These are phyloP conservation scores for Sula dactylatra DNA, from an alignment of 2,113 vertebrate species.

Conservation along the genomic window DNA sequence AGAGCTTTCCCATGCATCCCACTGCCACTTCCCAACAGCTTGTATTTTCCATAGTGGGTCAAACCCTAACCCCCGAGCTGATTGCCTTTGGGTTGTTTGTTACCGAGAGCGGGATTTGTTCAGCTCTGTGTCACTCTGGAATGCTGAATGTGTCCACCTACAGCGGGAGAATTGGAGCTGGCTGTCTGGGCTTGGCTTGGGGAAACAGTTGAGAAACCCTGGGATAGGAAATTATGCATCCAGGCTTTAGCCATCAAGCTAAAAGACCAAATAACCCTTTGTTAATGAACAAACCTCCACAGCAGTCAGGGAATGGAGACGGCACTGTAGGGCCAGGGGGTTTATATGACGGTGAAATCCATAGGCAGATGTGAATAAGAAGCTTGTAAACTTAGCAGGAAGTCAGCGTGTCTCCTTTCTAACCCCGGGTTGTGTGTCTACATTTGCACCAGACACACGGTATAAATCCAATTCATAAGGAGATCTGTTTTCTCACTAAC, in stretches of 20 bases:
- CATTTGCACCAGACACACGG: neutral
- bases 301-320: accelerated
- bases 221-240: neutral
- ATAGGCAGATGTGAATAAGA: neutral
- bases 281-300: neutral
- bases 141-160: neutral
- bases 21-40: accelerated
- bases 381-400: neutral
- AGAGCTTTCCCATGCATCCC: accelerated
- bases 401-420: neutral
- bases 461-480: neutral
- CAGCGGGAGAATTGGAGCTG: neutral
- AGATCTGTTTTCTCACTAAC: neutral
- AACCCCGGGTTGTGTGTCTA: neutral
- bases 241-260: neutral
- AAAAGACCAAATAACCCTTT: neutral
- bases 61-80: neutral
- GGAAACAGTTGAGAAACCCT: neutral
- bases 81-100: neutral
- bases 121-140: neutral
- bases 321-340: neutral
- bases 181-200: neutral
- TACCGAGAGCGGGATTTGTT: neutral
- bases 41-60: neutral
- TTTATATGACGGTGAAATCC: neutral